Percentiles rank a stretch among this genome's conserved stretches.
phyloP scores from a whole-genome alignment of 2,113 vertebrate species.

The Pluvianellus socialis region DNA sequence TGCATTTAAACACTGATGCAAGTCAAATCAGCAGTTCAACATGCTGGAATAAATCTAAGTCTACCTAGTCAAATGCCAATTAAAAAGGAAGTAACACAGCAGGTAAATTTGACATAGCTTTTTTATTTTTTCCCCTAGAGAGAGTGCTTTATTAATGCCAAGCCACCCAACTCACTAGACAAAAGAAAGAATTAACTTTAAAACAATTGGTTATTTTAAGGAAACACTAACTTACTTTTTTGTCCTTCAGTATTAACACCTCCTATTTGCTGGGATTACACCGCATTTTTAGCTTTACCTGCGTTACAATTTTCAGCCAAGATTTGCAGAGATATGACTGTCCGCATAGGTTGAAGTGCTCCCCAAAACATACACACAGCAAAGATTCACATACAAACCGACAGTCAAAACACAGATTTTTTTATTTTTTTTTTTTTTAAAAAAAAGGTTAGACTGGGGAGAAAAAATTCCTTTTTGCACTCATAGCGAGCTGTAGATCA shows the following conservation, averaged over 20 bases:
- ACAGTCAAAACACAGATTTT: fast-evolving
- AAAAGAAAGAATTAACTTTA: background rate
- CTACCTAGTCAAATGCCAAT: background rate
- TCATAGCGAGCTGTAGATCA: background rate
- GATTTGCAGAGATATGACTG: background rate
- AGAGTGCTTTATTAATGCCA: background rate
- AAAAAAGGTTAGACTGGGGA: fast-evolving
- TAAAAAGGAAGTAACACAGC: background rate
- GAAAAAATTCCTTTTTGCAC: background rate
- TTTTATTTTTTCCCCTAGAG: background rate
- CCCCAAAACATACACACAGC: fast-evolving
- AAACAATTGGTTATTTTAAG: background rate
- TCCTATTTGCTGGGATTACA: background rate
- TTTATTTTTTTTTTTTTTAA: background rate
- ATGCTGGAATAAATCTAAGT: background rate
- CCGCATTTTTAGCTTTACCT: background rate
- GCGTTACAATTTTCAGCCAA: background rate
- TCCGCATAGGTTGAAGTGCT: background rate
- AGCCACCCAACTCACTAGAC: background rate
- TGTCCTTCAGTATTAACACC: background rate
- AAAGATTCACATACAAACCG: background rate
- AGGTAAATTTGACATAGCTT: background rate
- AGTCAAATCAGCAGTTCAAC: background rate
- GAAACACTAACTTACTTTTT: background rate
- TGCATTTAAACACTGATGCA: background rate